phyloP scores from a whole-genome alignment of 2,888 invertebrate species.

The Tenthredo distinguenda region DNA sequence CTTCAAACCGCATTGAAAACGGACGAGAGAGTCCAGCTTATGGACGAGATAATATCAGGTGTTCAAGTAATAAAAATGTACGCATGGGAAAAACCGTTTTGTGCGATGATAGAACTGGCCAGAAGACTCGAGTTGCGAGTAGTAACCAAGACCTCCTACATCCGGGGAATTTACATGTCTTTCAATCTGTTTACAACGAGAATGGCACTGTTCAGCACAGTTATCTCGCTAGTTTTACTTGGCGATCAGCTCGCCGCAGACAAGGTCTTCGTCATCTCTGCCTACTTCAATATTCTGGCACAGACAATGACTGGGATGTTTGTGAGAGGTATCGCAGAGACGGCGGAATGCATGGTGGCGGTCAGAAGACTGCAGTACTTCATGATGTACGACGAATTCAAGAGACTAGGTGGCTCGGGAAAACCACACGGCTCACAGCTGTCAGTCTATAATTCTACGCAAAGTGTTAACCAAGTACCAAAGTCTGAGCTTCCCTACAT shows the following conservation, averaged over 20 bases:
- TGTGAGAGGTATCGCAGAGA: conserved; percentile 80
- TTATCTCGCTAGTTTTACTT: conserved; percentile 85
- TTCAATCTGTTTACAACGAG: conserved; percentile 91
- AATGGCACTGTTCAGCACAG: conserved; percentile 87
- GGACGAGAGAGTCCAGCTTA: conserved; percentile 87
- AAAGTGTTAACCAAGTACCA: conserved; percentile 60
- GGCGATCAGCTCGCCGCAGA: conserved; percentile 86
- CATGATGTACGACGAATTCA: conserved; percentile 76
- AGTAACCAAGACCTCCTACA: conserved; percentile 82
- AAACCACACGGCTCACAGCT: conserved; percentile 19
- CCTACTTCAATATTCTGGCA: conserved; percentile 80
- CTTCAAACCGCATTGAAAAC: conserved; percentile 82
- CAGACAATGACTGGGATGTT: conserved; percentile 82
- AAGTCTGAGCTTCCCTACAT: conserved; percentile 71
- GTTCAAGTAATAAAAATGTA: conserved; percentile 91
- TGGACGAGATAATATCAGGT: conserved; percentile 89
- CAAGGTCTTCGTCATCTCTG: conserved; percentile 82
- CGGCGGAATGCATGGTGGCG: conserved; percentile 80
- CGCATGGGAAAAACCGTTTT: conserved; percentile 88
- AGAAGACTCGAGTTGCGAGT: conserved; percentile 80
- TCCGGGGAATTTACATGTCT: conserved; percentile 85
- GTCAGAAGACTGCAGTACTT: conserved; percentile 77
- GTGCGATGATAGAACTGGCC: conserved; percentile 81
- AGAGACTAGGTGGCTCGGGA: conserved; percentile 19
- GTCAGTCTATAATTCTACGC: conserved; percentile 50